Evolutionary conservation across 2,888 invertebrate genomes (phyloP).

Genomic region (Apamea anceps): DNA sequence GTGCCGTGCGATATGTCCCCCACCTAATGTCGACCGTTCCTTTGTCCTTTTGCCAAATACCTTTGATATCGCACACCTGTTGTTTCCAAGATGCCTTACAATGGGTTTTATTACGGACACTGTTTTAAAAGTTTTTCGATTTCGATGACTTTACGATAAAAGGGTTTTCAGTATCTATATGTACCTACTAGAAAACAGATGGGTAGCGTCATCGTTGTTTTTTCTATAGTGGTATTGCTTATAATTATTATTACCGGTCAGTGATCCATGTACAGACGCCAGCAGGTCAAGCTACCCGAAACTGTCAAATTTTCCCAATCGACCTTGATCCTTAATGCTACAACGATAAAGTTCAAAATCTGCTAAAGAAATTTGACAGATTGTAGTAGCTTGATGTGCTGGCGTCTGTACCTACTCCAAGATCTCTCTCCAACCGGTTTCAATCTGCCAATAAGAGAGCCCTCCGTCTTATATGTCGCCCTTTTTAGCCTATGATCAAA

Average conservation of each 20-base stretch:
- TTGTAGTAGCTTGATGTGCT: too few relatives aligned
- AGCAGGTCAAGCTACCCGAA: too few relatives aligned
- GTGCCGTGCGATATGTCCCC: slow-evolving; percentile 42
- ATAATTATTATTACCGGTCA: background rate
- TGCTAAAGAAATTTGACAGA: too few relatives aligned
- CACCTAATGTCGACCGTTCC: slow-evolving; percentile 36
- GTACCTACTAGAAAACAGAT: too few relatives aligned
- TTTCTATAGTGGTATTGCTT: slow-evolving; percentile 2
- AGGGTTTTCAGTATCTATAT: background rate
- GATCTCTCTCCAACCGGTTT: background rate
- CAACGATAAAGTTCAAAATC: too few relatives aligned
- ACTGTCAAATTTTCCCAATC: too few relatives aligned
- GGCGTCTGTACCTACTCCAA: background rate
- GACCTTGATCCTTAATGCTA: too few relatives aligned
- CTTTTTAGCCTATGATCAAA: background rate
- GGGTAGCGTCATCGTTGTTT: background rate
- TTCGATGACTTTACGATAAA: slow-evolving; percentile 24
- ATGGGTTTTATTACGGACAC: slow-evolving; percentile 35
- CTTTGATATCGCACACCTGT: slow-evolving; percentile 66
- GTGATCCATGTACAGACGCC: too few relatives aligned
- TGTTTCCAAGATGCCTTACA: slow-evolving; percentile 48
- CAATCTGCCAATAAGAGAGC: background rate
- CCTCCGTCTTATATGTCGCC: background rate
- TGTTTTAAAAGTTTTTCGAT: slow-evolving; percentile 33
- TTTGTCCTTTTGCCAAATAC: slow-evolving; percentile 51